Percentiles rank a stretch among this genome's conserved stretches.
phyloP scores from a whole-genome alignment of 2,888 invertebrate species.

The Chrysolina haemoptera region DNA sequence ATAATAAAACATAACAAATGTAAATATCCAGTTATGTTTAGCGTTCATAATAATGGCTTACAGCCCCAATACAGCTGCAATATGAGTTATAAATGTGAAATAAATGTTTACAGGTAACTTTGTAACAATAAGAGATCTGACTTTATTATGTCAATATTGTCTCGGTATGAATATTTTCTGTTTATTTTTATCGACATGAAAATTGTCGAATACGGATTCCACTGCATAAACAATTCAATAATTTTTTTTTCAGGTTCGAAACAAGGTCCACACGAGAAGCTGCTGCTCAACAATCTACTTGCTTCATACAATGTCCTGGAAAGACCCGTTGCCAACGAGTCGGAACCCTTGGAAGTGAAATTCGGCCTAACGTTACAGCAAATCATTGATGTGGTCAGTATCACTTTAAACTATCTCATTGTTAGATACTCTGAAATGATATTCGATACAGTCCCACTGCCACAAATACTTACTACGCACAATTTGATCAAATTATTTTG shows the following conservation, averaged over 20 bases:
- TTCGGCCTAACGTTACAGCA: slow-evolving; percentile 94
- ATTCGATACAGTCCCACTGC: background rate
- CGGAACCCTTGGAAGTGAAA: slow-evolving; percentile 90
- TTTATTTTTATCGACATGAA: too few species aligned
- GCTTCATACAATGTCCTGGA: slow-evolving; percentile 90
- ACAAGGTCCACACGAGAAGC: slow-evolving; percentile 92
- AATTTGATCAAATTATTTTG: background rate
- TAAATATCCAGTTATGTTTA: too few species aligned
- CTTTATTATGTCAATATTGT: too few species aligned
- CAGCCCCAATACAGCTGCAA: too few species aligned
- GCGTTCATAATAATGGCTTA: too few species aligned
- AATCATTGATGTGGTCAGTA: slow-evolving; percentile 95
- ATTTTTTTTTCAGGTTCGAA: slow-evolving; percentile 80
- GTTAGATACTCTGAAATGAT: slow-evolving; percentile 6
- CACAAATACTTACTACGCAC: background rate
- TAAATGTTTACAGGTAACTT: too few species aligned
- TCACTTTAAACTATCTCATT: slow-evolving; percentile 24
- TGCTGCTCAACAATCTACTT: slow-evolving; percentile 86
- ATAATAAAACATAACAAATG: too few species aligned
- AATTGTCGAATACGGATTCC: too few species aligned
- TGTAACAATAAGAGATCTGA: too few species aligned
- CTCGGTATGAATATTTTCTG: too few species aligned
- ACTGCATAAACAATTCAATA: background rate
- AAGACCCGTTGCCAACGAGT: slow-evolving; percentile 93
- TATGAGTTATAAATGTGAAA: too few species aligned